phyloP scores from a whole-genome alignment of 2,888 invertebrate species.

The Acleris laterana region DNA sequence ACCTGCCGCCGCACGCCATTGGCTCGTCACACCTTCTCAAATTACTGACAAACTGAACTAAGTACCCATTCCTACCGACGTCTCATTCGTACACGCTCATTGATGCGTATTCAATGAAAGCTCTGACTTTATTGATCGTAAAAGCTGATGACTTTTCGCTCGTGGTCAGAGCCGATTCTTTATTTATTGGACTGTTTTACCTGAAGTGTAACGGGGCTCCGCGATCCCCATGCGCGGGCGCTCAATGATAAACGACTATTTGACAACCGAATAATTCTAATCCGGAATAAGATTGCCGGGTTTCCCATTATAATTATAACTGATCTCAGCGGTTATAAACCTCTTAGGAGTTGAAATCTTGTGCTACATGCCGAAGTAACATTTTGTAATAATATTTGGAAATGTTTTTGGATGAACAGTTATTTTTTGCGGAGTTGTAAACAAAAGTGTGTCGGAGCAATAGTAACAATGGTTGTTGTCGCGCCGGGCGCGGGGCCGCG shows the following conservation, averaged over 20 bases:
- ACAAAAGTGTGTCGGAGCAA: conserved; percentile 37
- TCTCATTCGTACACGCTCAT: conserved; percentile 34
- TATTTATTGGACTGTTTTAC: conserved; percentile 12
- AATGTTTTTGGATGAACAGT: conserved; percentile 33
- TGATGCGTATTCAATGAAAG: conserved; percentile 31
- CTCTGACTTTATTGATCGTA: conserved; percentile 21
- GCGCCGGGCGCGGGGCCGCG: conserved; percentile 14
- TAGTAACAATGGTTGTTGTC: conserved; percentile 30
- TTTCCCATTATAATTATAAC: conserved; percentile 32
- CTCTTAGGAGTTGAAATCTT: too few species aligned
- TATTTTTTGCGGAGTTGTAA: conserved; percentile 32
- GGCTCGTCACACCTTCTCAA: conserved; percentile 45
- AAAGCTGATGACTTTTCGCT: conserved; percentile 16
- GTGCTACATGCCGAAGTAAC: too few species aligned
- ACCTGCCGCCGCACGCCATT: conserved; percentile 33
- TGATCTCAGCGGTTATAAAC: neutral
- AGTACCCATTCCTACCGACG: conserved; percentile 32
- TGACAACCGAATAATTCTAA: conserved; percentile 34
- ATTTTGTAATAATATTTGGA: conserved; percentile 15
- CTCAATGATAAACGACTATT: conserved; percentile 29
- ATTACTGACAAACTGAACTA: conserved; percentile 35
- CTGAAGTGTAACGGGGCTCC: conserved; percentile 26
- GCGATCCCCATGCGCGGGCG: conserved; percentile 17
- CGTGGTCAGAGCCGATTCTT: conserved; percentile 7
- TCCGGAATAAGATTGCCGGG: conserved; percentile 32